These are phyloP conservation scores for Felis chaus DNA, from an alignment of 2,113 vertebrate genomes.

Conservation along the genomic window DNA sequence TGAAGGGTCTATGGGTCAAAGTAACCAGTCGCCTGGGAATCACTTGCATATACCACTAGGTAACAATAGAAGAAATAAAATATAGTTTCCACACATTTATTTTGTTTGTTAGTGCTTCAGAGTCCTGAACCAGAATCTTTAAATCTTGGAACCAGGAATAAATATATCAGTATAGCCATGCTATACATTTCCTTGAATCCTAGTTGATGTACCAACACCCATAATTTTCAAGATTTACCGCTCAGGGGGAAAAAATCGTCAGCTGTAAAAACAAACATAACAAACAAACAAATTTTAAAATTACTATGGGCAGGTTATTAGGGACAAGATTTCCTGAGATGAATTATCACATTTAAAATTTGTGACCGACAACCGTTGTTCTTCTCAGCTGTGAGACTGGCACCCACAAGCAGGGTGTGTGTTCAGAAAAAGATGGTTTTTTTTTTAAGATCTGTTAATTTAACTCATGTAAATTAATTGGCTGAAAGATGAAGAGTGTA, in stretches of 20 bases:
- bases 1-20: neutral
- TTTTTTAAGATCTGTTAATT: conserved; percentile 81
- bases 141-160: conserved; percentile 12
- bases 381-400: conserved; percentile 60
- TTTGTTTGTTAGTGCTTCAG: conserved; percentile 27
- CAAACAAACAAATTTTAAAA: conserved; percentile 7
- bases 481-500: conserved; percentile 70
- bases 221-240: conserved; percentile 59
- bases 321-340: conserved; percentile 52
- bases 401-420: conserved; percentile 53
- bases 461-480: conserved; percentile 84
- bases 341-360: conserved; percentile 77
- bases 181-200: neutral
- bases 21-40: neutral
- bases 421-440: conserved; percentile 37
- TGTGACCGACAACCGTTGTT: conserved; percentile 68
- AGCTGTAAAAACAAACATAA: neutral
- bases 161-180: neutral
- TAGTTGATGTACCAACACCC: neutral
- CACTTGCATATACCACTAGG: neutral
- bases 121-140: conserved; percentile 23
- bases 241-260: neutral
- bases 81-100: neutral
- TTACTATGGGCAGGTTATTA: conserved; percentile 57
- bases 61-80: neutral